phyloP scores from a whole-genome alignment of 2,797 vertebrate genomes.

The Clamator glandarius region DNA sequence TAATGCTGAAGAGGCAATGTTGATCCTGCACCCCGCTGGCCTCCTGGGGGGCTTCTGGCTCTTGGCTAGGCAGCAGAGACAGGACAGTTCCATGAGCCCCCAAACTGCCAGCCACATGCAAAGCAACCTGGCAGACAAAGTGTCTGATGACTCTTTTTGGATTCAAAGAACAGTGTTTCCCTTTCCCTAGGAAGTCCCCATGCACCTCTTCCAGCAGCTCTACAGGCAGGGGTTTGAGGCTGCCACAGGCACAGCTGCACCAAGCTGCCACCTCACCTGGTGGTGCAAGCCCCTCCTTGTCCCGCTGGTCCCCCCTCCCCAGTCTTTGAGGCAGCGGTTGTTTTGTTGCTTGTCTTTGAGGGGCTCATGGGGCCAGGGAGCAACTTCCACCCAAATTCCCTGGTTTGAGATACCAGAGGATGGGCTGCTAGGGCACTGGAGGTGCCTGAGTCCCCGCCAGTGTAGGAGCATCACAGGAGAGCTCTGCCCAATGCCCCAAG shows the following conservation, averaged over 20 bases:
- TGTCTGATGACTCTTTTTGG: neutral
- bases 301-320: accelerated
- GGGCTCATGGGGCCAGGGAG: neutral
- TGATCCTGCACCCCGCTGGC: accelerated
- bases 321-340: neutral
- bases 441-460: neutral
- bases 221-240: accelerated
- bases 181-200: neutral
- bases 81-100: neutral
- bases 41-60: neutral
- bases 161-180: neutral
- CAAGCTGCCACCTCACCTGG: neutral
- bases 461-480: neutral
- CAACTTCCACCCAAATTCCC: neutral
- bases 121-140: neutral
- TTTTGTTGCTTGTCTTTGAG: neutral
- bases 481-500: neutral
- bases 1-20: neutral
- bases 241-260: accelerated
- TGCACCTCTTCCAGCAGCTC: neutral
- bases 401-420: accelerated
- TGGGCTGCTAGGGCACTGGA: neutral
- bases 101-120: neutral
- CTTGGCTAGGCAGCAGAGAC: neutral
- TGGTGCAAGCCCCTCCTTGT: accelerated